Percentiles rank a stretch among this genome's conserved stretches.
These are phyloP conservation scores for Lepidochitona cinerea DNA, from an alignment of 2,888 invertebrate species.

Conservation along the genomic window DNA sequence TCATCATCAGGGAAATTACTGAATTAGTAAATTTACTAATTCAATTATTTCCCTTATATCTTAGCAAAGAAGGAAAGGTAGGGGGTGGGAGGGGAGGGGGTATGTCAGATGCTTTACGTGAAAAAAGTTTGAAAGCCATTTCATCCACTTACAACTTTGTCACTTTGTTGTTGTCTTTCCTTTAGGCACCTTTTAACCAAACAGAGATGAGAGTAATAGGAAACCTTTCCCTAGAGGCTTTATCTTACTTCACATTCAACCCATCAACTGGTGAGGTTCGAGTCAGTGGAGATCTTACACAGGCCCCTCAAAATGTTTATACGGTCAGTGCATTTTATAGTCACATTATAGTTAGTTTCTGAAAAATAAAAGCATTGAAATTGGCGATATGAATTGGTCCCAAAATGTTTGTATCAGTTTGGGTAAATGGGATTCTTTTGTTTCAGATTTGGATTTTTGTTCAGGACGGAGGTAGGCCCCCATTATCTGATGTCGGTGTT, in stretches of 20 bases:
- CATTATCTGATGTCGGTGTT: background rate
- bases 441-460: background rate
- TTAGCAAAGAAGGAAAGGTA: too few species aligned
- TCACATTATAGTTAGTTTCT: too few species aligned
- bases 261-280: background rate
- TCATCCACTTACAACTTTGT: background rate
- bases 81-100: too few species aligned
- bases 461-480: conserved; percentile 1
- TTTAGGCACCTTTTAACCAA: background rate
- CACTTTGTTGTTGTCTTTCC: background rate
- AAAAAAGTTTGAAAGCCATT: background rate
- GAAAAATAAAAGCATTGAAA: too few species aligned
- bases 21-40: too few species aligned
- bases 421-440: background rate
- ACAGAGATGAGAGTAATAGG: background rate
- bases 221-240: background rate
- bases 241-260: conserved; percentile 13
- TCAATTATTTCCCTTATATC: too few species aligned
- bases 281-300: background rate
- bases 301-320: background rate
- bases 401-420: background rate
- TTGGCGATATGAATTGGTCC: too few species aligned
- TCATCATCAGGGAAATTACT: too few species aligned
- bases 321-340: too few species aligned
- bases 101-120: background rate